A percentile compares a stretch with the other conserved stretches of the same genome.
Conservation (phyloP, 2,888 invertebrate genomes). For the Athalia circularis region DNA sequence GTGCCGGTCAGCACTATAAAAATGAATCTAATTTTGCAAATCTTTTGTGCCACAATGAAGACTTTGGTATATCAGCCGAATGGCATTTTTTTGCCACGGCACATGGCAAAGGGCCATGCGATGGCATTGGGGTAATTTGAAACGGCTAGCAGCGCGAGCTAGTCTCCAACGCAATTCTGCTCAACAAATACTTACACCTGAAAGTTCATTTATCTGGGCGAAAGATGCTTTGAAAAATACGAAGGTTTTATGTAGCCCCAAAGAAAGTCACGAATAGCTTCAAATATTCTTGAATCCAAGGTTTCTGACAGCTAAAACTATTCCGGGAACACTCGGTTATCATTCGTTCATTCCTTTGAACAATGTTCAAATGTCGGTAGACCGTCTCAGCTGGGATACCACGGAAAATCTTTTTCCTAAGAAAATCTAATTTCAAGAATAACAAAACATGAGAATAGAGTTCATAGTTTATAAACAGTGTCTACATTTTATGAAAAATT, state of each 20-base stretch:
- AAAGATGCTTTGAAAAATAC: constrained; percentile 17
- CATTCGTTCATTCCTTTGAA: constrained; percentile 11
- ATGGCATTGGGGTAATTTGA: constrained; percentile 54
- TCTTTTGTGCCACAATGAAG: constrained; percentile 45
- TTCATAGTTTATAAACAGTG: too few relatives aligned
- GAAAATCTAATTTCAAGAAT: too few relatives aligned
- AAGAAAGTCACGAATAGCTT: neutral
- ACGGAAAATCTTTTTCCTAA: too few relatives aligned
- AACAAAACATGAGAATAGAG: too few relatives aligned
- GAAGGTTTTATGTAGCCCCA: neutral
- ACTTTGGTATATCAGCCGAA: constrained; percentile 54
- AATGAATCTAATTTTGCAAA: constrained; percentile 48
- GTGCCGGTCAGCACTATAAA: constrained; percentile 48
- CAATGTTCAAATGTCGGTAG: constrained; percentile 1
- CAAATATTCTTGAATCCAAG: constrained; percentile 6
- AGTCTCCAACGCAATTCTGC: neutral
- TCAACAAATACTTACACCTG: constrained; percentile 8
- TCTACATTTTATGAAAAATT: too few relatives aligned
- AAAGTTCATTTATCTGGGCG: constrained; percentile 1
- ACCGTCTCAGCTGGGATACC: constrained; percentile 4
- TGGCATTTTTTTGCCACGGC: constrained; percentile 58
- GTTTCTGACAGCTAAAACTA: constrained; percentile 2
- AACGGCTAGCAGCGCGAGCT: constrained; percentile 5
- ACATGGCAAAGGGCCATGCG: constrained; percentile 60
- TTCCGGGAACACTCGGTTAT: constrained; percentile 13